phyloP scores from a whole-genome alignment of 2,113 vertebrate species.

The Pycnonotus jocosus region DNA sequence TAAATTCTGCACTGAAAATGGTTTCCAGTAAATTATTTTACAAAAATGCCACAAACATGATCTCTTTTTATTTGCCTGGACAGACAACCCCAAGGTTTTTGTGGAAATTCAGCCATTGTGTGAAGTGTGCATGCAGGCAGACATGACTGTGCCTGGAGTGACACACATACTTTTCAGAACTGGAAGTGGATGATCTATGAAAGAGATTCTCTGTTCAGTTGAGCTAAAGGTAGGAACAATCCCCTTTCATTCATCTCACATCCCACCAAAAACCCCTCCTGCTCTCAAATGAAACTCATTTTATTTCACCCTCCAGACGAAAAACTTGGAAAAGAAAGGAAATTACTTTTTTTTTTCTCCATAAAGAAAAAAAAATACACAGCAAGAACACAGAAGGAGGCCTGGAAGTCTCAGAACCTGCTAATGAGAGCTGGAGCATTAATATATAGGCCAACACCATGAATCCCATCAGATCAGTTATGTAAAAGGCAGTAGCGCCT shows the following conservation, averaged over 20 bases:
- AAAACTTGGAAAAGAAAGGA: not conserved
- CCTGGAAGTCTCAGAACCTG: not conserved
- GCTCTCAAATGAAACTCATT: not conserved
- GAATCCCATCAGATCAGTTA: not conserved
- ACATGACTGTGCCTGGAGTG: not conserved
- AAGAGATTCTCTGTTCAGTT: not conserved
- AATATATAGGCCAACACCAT: not conserved
- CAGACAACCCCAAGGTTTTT: not conserved
- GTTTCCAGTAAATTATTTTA: not conserved
- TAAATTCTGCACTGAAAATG: not conserved
- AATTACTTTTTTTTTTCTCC: not conserved
- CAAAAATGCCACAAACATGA: not conserved
- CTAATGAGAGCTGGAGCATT: not conserved
- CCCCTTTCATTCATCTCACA: not conserved
- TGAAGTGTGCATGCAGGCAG: not conserved
- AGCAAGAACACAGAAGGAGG: not conserved
- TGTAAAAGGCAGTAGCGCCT: not conserved
- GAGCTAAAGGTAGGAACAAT: not conserved
- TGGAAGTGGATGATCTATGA: not conserved
- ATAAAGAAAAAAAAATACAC: not conserved
- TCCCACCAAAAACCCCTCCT: accelerated
- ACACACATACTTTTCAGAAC: not conserved
- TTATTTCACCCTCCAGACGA: not conserved
- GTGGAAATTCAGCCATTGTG: not conserved
- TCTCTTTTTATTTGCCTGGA: not conserved